A percentile compares a stretch with the other conserved stretches of the same genome.
Evolutionary conservation across 2,888 invertebrate genomes (phyloP).

Genomic region (Herminia tarsipennalis): DNA sequence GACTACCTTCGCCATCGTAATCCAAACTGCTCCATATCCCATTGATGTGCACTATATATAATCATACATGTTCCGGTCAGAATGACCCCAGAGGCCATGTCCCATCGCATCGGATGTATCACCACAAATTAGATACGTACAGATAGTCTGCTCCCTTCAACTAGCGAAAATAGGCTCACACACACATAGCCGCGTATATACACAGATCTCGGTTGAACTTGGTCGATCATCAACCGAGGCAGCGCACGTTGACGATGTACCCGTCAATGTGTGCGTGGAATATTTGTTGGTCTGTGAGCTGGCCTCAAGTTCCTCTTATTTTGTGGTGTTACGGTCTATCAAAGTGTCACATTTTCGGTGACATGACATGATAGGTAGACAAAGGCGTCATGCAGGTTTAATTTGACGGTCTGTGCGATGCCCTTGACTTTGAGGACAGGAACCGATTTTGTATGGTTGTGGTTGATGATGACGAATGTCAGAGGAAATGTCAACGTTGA

Average conservation of each 20-base stretch:
- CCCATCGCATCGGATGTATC: slow-evolving; percentile 37
- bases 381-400: slow-evolving; percentile 46
- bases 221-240: too few species aligned
- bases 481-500: slow-evolving; percentile 4
- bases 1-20: slow-evolving; percentile 38
- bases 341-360: slow-evolving; percentile 48
- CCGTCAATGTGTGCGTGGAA: too few species aligned
- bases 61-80: slow-evolving; percentile 7
- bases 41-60: slow-evolving; percentile 28
- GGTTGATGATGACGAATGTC: slow-evolving; percentile 16
- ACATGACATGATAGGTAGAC: slow-evolving; percentile 48
- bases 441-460: slow-evolving; percentile 26
- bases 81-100: slow-evolving; percentile 34
- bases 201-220: too few species aligned
- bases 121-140: too few species aligned
- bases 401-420: slow-evolving; percentile 37
- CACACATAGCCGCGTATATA: too few species aligned
- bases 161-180: too few species aligned
- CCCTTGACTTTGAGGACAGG: slow-evolving; percentile 49
- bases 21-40: slow-evolving; percentile 7
- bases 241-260: too few species aligned
- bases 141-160: too few species aligned
- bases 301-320: too few species aligned
- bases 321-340: slow-evolving; percentile 50
- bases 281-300: too few species aligned